Conservation (phyloP, 2,797 vertebrate genomes). For the Tokudaia muenninki region DNA sequence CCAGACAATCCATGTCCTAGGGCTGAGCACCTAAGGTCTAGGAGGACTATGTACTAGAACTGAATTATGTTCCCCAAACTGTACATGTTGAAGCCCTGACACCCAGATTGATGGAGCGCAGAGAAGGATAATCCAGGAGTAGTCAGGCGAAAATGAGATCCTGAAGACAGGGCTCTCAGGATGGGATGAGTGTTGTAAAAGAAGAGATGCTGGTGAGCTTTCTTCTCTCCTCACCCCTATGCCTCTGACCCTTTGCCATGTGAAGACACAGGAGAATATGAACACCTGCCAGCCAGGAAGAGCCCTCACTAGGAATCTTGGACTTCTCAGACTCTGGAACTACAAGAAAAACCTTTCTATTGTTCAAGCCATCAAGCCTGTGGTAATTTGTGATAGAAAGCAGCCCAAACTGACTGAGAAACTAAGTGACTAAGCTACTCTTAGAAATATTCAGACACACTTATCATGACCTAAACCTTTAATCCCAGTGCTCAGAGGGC, state of each 20-base stretch:
- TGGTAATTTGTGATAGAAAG: neutral
- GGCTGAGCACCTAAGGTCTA: neutral
- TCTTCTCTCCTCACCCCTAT: neutral
- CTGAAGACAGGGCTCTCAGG: neutral
- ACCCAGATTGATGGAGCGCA: neutral
- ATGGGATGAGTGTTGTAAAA: neutral
- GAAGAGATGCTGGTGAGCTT: neutral
- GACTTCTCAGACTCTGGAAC: conserved; percentile 8
- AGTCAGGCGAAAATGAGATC: neutral
- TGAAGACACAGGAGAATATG: conserved; percentile 23
- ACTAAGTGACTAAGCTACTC: neutral
- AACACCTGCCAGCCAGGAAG: neutral
- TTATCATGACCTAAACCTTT: too few species aligned
- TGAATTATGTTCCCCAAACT: neutral
- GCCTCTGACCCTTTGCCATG: neutral
- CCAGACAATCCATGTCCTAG: conserved; percentile 8
- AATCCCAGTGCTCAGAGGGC: neutral
- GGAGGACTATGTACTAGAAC: neutral
- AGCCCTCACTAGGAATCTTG: neutral
- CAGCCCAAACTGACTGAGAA: neutral
- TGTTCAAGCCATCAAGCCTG: neutral
- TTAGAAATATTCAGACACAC: neutral
- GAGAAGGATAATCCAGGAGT: neutral
- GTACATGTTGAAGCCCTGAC: neutral
- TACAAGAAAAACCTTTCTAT: conserved; percentile 24